Evolutionary conservation across 2,888 invertebrate genomes (phyloP), one percentile per base, ranked within the genome.

Genomic region (Tenthredo amoena): DNA sequence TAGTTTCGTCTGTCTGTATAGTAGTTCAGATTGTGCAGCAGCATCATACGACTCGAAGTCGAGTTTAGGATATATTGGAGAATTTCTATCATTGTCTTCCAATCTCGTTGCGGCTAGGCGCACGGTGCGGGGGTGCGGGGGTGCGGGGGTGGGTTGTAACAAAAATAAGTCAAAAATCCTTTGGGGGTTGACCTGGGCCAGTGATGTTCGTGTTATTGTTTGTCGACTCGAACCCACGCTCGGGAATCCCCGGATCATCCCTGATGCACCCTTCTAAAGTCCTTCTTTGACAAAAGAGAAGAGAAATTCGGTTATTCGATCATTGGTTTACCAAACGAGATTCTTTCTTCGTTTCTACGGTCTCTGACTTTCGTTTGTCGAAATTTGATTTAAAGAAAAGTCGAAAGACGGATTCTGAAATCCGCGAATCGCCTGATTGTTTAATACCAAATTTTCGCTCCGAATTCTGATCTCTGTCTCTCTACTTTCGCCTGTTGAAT

Each of bases 41-140:
- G 79, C 31, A 68, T 71, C 71, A 10, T 31, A 77, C 34, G 10
- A n/a, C 26, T 50, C 34, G 34, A 50, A 26, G 34, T 21, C 21
- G 72, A 34, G 9, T 71, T 26, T n/a, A n/a, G 7, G 47, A 50
- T 77, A 77, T 77, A 77, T 77, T 77, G 77, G 77, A 77, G 12
- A 77, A 77, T 77, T 55, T 77, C 77, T 77, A 77, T 77, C 77
- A 77, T 77, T 77, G 77, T 77, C 50, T 55, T 77, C 34, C 77
- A 77, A 77, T 77, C 26, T 77, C 31, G 34, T 50, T 12, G 55
- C 6, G 18, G 50, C n/a, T 34, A 40, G 47, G 47, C 12, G 21
- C 7, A 31, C 37, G 3, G 15, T 40, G 9, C n/a, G 18, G n/a
- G 40, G 21, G 18, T 12, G 1, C n/a, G n/a, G n/a, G n/a, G 3